Percentiles rank a stretch among this genome's conserved stretches.
Conservation (phyloP, 2,797 vertebrate genomes). For the Cetoscarus ocellatus region DNA sequence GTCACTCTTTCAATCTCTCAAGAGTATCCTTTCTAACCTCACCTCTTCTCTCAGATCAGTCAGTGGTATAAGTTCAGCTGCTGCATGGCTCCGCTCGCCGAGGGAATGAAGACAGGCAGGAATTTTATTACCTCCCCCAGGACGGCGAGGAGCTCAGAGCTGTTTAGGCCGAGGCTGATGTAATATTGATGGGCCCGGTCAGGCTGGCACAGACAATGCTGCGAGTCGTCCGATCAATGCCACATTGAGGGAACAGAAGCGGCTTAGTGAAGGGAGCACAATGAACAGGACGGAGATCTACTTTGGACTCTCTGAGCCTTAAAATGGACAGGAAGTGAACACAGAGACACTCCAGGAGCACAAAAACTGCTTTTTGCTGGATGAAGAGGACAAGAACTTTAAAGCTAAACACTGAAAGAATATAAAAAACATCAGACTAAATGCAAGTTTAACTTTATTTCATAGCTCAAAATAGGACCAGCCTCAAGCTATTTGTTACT, state of each 20-base stretch:
- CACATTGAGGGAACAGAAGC: slow-evolving; percentile 62
- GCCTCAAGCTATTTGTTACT: too few species aligned
- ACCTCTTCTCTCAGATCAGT: slow-evolving; percentile 13
- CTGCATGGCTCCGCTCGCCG: slow-evolving; percentile 33
- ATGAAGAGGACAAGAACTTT: too few species aligned
- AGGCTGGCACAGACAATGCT: slow-evolving; percentile 62
- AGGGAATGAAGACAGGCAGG: slow-evolving; percentile 57
- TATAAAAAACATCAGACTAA: too few species aligned
- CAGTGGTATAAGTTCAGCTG: slow-evolving; percentile 3
- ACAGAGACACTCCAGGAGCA: slow-evolving; percentile 10
- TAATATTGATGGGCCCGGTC: slow-evolving; percentile 76
- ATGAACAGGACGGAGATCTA: slow-evolving; percentile 41
- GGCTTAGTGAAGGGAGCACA: slow-evolving; percentile 55
- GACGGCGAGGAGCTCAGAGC: slow-evolving; percentile 61
- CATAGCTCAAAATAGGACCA: too few species aligned
- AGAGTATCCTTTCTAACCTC: slow-evolving; percentile 25
- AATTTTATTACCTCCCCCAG: slow-evolving; percentile 52
- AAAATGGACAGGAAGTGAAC: slow-evolving; percentile 28
- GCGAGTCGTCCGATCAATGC: slow-evolving; percentile 77
- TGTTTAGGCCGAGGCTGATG: slow-evolving; percentile 76
- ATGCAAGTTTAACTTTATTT: too few species aligned
- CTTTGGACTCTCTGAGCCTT: slow-evolving; percentile 31
- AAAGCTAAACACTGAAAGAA: too few species aligned
- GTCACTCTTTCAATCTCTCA: slow-evolving; percentile 33
- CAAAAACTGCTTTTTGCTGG: neutral